Conservation (phyloP, 2,113 vertebrate genomes). For the Ciconia maguari region DNA sequence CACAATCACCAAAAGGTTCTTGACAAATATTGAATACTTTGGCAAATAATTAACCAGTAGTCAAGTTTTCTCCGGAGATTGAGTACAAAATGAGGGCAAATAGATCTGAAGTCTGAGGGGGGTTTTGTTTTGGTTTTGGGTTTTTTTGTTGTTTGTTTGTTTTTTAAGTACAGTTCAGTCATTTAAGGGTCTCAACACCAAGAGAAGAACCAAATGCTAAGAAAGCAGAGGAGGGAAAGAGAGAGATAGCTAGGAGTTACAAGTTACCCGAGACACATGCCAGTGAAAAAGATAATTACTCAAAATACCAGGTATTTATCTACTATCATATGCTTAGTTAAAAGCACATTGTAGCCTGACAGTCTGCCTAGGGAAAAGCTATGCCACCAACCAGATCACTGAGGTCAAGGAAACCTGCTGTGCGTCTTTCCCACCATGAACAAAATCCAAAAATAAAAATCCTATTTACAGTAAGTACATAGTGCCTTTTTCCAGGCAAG, state of each 20-base stretch:
- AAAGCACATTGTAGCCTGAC: neutral
- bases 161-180: neutral
- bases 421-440: neutral
- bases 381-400: neutral
- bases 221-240: neutral
- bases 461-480: neutral
- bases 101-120: neutral
- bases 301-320: neutral
- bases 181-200: neutral
- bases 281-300: neutral
- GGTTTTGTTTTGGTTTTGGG: neutral
- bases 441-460: neutral
- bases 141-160: neutral
- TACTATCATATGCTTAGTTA: neutral
- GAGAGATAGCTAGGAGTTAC: neutral
- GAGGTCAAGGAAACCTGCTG: neutral
- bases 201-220: neutral
- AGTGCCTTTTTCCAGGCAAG: neutral
- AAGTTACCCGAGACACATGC: neutral
- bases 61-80: neutral
- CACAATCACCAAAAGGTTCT: neutral
- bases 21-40: neutral
- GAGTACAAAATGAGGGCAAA: neutral
- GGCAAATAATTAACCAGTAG: constrained; percentile 13
- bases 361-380: neutral